Evolutionary conservation across 2,888 invertebrate genomes (phyloP), one percentile per base, ranked within the genome.

Genomic region (Hermodice carunculata): DNA sequence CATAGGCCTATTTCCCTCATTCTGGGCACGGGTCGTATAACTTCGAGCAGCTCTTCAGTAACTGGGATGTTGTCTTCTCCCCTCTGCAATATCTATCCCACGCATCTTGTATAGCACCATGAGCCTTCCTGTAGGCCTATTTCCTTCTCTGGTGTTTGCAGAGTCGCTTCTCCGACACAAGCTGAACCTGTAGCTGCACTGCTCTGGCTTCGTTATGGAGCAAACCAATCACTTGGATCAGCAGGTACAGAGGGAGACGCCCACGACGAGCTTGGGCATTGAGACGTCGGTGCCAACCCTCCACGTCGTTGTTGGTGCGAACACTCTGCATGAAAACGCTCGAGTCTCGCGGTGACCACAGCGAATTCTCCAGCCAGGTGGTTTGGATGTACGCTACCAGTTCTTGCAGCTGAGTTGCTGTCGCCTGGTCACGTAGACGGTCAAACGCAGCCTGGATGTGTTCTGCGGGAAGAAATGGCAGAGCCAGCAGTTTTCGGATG

Each of bases 231-330:
- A 37, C n/a, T n/a, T n/a, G n/a, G n/a, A n/a, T n/a, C n/a, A n/a
- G n/a, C n/a, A n/a, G n/a, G n/a, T n/a, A n/a, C n/a, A n/a, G 40
- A 37, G 40, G 40, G 11, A 37, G 40, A 11, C n/a, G 40, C 11
- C 11, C 40, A 14, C 40, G 40, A 11, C n/a, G 11, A n/a, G 40
- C 40, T 11, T 37, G 40, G 40, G 11, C 11, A n/a, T 37, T 37
- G 11, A 37, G 40, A n/a, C 40, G n/a, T n/a, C n/a, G n/a, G n/a
- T n/a, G n/a, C n/a, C n/a, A n/a, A n/a, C 49, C 49, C n/a, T 49
- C 49, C 8, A 49, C 49, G 29, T 49, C 49, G 49, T 49, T 49
- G 24, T 49, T 49, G 24, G 22, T 14, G 4, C 49, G 49, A 11
- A 49, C 28, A n/a, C 3, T 26, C 22, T 26, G 8, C 17, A n/a